Percentiles rank a stretch among this genome's conserved stretches.
Conservation (phyloP, 2,797 vertebrate species). For the Erethizon dorsatum region DNA sequence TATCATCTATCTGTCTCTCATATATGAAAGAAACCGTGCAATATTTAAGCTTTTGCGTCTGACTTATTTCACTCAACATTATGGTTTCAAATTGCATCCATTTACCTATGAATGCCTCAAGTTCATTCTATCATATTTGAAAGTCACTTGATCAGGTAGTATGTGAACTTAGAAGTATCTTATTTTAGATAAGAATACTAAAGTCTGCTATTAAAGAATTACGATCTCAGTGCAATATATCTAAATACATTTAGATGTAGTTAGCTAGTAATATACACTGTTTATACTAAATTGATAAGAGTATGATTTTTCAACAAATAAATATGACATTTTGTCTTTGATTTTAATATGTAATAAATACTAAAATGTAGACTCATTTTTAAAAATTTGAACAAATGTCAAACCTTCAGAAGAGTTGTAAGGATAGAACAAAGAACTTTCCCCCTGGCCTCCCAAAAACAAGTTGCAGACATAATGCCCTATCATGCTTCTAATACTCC, state of each 20-base stretch:
- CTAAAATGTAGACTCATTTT: constrained; percentile 37
- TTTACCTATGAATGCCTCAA: neutral
- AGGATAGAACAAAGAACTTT: neutral
- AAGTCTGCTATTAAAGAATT: neutral
- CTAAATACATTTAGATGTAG: neutral
- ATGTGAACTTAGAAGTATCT: neutral
- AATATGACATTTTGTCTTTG: constrained; percentile 11
- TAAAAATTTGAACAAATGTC: constrained; percentile 5
- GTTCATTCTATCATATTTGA: neutral
- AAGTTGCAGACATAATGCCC: neutral
- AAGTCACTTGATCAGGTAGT: neutral
- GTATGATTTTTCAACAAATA: constrained; percentile 13
- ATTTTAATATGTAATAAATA: constrained; percentile 20
- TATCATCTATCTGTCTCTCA: neutral
- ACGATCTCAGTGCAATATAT: neutral
- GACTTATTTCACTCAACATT: neutral
- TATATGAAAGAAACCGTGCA: neutral
- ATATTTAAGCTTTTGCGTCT: neutral
- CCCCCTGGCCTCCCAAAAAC: neutral
- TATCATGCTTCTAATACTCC: neutral
- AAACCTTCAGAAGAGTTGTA: neutral
- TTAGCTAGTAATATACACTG: neutral
- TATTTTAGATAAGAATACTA: constrained; percentile 41
- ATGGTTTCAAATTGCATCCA: neutral
- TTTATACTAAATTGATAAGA: neutral